phyloP scores from a whole-genome alignment of 1,140 invertebrate genomes.

The Akabosia matsudoensis region DNA sequence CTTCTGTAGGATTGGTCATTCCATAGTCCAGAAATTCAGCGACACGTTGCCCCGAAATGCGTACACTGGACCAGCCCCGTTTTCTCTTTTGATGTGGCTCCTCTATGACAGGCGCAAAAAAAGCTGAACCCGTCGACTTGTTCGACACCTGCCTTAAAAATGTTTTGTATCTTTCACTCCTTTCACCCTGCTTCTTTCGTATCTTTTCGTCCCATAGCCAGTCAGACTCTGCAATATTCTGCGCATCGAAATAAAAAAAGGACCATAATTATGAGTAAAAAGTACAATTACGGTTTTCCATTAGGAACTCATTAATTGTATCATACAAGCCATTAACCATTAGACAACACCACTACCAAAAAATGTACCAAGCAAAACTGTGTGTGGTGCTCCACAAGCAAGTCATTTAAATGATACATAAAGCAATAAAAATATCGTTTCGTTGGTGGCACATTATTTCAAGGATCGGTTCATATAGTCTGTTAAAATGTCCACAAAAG shows the following conservation, averaged over 20 bases:
- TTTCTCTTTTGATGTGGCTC: not conserved
- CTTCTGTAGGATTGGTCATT: conserved; percentile 35
- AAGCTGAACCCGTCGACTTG: not conserved
- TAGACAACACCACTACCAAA: no score
- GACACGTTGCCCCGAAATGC: conserved; percentile 22
- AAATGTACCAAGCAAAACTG: not conserved
- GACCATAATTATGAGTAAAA: not conserved
- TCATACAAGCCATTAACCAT: no score
- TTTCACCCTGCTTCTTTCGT: conserved; percentile 69
- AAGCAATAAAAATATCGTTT: not conserved
- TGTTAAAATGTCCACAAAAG: not conserved
- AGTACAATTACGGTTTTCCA: no score
- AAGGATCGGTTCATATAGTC: not conserved
- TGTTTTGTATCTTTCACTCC: conserved; percentile 50
- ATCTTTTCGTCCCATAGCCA: conserved; percentile 84
- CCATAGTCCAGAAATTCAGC: conserved; percentile 34
- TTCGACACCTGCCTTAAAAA: conserved; percentile 37
- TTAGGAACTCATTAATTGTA: no score
- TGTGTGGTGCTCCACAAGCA: not conserved
- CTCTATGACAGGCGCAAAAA: not conserved
- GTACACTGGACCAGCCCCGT: not conserved
- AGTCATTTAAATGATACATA: not conserved
- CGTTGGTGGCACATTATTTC: not conserved
- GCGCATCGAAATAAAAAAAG: not conserved
- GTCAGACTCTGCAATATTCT: conserved; percentile 64